Evolutionary conservation across 1,140 invertebrate genomes (phyloP).

Genomic region (Bombus impatiens): DNA sequence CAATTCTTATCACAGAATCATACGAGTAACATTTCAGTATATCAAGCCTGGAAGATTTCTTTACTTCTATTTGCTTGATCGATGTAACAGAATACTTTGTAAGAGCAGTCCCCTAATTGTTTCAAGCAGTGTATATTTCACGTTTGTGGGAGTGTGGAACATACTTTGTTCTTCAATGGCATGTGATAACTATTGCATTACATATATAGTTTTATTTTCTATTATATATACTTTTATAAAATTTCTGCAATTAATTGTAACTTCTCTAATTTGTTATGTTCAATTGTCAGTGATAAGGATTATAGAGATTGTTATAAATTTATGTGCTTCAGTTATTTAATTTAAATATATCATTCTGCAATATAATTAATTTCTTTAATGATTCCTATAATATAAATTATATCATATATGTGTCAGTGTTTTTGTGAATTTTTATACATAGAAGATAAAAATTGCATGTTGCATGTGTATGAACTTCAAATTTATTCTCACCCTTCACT

Average conservation of each 20-base stretch:
- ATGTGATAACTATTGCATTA: constrained; percentile 9
- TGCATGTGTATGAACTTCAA: constrained; percentile 51
- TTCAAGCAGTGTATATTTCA: background rate
- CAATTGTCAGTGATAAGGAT: background rate
- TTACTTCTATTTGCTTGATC: background rate
- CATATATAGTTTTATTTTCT: background rate
- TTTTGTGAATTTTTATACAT: background rate
- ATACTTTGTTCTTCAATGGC: background rate
- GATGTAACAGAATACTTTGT: background rate
- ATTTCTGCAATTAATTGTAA: constrained; percentile 11
- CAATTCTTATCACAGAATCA: too few relatives aligned
- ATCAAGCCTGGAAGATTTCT: background rate
- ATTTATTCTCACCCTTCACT: constrained; percentile 4
- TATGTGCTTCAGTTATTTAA: constrained; percentile 20
- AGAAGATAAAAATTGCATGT: constrained; percentile 43
- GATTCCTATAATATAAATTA: background rate
- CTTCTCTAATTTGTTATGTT: constrained; percentile 13
- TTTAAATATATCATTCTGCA: constrained; percentile 10
- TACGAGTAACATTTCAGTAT: background rate
- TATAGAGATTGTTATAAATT: background rate
- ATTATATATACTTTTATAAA: constrained; percentile 41
- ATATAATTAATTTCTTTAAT: constrained; percentile 25
- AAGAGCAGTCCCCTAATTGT: background rate
- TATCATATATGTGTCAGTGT: background rate
- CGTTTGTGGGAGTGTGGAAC: background rate